These are phyloP conservation scores for Mystacornis crossleyi DNA, from an alignment of 2,113 vertebrate genomes.

Conservation along the genomic window DNA sequence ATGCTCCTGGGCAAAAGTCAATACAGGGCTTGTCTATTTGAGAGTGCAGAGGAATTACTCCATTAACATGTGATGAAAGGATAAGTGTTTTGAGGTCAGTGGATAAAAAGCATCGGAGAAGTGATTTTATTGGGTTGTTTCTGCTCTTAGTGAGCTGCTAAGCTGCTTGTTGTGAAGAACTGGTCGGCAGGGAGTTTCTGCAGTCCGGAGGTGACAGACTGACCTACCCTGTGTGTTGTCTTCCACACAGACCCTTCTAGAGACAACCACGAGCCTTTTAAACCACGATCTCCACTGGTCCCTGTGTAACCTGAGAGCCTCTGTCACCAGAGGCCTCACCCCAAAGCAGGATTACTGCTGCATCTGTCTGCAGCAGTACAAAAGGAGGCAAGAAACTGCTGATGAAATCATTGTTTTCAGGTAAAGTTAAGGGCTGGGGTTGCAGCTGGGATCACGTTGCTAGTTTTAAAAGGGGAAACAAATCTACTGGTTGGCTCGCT, in stretches of 20 bases:
- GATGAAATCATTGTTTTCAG: constrained; percentile 97
- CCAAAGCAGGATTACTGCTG: constrained; percentile 94
- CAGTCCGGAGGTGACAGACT: neutral
- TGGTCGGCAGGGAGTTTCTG: neutral
- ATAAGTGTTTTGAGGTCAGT: neutral
- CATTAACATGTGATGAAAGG: neutral
- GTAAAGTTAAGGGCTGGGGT: constrained; percentile 60
- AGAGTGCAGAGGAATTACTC: neutral
- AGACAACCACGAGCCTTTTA: constrained; percentile 92
- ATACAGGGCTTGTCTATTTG: neutral
- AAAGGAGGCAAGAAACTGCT: constrained; percentile 84
- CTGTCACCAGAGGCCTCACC: constrained; percentile 89
- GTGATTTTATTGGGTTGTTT: neutral
- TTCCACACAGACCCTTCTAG: constrained; percentile 85
- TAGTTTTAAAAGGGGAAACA: neutral
- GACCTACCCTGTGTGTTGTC: neutral
- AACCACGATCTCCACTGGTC: constrained; percentile 99
- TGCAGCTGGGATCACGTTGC: neutral
- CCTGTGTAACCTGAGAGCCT: constrained; percentile 89
- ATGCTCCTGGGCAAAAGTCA: neutral
- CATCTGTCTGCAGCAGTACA: constrained; percentile 95
- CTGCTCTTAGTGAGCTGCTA: neutral
- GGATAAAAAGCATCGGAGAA: neutral
- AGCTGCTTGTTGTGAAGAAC: neutral
- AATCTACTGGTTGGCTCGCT: neutral